phyloP scores from a whole-genome alignment of 2,113 vertebrate species.

The Rissa tridactyla region DNA sequence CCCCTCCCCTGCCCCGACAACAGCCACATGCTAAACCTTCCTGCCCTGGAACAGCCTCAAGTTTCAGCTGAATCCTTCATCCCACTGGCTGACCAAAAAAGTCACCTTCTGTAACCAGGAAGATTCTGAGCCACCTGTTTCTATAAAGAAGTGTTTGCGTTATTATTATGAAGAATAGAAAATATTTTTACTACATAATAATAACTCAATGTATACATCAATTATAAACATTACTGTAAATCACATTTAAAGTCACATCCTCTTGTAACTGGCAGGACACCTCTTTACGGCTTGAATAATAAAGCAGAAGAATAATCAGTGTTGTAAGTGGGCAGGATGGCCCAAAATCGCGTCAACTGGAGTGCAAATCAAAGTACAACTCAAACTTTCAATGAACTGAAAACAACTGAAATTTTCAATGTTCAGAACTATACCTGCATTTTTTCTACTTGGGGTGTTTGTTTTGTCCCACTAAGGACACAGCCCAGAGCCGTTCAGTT shows the following conservation, averaged over 20 bases:
- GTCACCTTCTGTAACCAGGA: not conserved
- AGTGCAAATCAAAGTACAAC: not conserved
- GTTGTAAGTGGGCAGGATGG: not conserved
- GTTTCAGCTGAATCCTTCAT: not conserved
- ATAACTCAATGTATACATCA: not conserved
- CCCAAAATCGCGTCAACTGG: too few species aligned
- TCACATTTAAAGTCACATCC: not conserved
- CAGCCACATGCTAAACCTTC: not conserved
- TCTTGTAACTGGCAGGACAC: not conserved
- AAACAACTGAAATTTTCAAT: not conserved
- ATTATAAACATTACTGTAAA: not conserved
- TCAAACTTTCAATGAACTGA: not conserved
- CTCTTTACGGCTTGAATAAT: not conserved
- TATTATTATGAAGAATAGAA: not conserved
- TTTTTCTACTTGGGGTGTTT: not conserved
- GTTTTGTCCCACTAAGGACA: not conserved
- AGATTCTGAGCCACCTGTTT: not conserved
- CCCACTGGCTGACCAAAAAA: not conserved
- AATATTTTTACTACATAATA: not conserved
- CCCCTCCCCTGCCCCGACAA: not conserved
- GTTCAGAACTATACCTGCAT: not conserved
- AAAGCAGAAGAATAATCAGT: not conserved
- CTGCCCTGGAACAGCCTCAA: not conserved
- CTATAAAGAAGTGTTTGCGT: not conserved
- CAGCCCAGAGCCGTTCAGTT: not conserved